A percentile compares a stretch with the other conserved stretches of the same genome.
phyloP scores from a whole-genome alignment of 2,797 vertebrate genomes.

The Melanotaenia pygmaea region DNA sequence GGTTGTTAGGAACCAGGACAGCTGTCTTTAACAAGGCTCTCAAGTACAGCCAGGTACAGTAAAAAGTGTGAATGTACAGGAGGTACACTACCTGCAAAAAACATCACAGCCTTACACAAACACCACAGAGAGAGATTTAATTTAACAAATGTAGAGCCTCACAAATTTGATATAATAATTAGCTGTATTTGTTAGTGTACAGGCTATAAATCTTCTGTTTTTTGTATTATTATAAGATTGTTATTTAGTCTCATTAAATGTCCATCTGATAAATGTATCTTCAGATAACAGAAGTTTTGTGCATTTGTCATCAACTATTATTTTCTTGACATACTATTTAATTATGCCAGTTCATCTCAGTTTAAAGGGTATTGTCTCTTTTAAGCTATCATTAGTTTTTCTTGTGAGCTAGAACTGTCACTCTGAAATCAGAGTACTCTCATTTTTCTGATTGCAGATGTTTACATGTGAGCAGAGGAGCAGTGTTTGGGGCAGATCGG shows the following conservation, averaged over 20 bases:
- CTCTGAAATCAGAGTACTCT: background rate
- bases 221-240: background rate
- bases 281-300: background rate
- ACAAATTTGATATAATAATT: background rate
- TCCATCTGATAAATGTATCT: background rate
- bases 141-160: background rate
- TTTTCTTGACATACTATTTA: background rate
- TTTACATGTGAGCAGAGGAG: slow-evolving; percentile 84
- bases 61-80: background rate
- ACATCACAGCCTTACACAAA: background rate
- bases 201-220: background rate
- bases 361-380: background rate
- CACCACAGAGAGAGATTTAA: background rate
- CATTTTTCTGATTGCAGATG: slow-evolving; percentile 75
- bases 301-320: background rate
- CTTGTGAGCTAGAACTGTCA: background rate
- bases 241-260: background rate
- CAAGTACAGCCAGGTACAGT: slow-evolving; percentile 88
- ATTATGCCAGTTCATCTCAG: background rate
- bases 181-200: background rate
- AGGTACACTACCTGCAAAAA: background rate
- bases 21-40: slow-evolving; percentile 88
- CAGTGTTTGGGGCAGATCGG: slow-evolving; percentile 87
- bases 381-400: background rate
- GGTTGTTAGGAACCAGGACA: slow-evolving; percentile 88